Evolutionary conservation across 1,140 invertebrate genomes (phyloP).

Genomic region (Aphaenogaster rudis): DNA sequence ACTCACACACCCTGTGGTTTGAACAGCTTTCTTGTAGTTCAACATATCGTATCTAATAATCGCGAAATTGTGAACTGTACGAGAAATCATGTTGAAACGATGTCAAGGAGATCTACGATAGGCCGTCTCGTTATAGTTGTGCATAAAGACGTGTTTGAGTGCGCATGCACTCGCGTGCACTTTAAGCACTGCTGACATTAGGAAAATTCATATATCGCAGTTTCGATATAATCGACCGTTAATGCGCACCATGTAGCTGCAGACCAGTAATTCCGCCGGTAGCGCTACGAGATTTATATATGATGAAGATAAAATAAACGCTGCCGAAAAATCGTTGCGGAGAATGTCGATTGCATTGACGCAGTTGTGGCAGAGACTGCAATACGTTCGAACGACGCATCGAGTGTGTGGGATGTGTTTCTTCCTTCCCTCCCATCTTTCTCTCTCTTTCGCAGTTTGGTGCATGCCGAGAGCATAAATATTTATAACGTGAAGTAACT

Average conservation of each 20-base stretch:
- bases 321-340: constrained; percentile 34
- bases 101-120: constrained; percentile 58
- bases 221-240: constrained; percentile 23
- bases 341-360: constrained; percentile 10
- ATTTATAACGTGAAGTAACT: constrained; percentile 71
- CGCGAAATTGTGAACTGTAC: constrained; percentile 38
- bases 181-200: constrained; percentile 35
- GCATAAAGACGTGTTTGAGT: constrained; percentile 28
- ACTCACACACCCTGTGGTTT: neutral
- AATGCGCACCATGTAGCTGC: neutral
- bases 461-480: constrained; percentile 58
- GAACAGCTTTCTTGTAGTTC: neutral
- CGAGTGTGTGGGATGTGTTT: neutral
- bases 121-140: constrained; percentile 52
- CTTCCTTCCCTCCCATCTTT: neutral
- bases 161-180: constrained; percentile 45
- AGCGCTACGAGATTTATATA: constrained; percentile 27
- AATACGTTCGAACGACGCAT: constrained; percentile 28
- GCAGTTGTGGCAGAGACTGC: neutral
- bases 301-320: constrained; percentile 44
- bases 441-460: neutral
- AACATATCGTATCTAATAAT: constrained; percentile 54
- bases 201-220: constrained; percentile 21
- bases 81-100: constrained; percentile 49
- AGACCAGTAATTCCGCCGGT: neutral